These are phyloP conservation scores for Festucalex cinctus DNA, from an alignment of 2,113 vertebrate species.

Conservation along the genomic window DNA sequence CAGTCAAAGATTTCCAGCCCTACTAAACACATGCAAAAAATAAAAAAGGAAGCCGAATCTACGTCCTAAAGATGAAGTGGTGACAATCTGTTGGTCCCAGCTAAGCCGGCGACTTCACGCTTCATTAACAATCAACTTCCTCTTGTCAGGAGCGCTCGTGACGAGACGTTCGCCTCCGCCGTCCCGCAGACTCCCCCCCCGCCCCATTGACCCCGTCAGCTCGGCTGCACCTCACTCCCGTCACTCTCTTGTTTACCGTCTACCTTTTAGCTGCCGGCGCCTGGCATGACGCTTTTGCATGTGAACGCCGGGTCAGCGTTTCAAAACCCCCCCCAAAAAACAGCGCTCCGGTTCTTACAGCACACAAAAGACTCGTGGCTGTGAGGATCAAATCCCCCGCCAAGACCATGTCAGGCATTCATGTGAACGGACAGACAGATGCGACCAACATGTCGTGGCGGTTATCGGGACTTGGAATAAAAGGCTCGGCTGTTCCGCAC, in stretches of 20 bases:
- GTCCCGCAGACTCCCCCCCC: constrained; percentile 28
- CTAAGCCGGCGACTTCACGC: constrained; percentile 64
- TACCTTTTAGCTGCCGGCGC: constrained; percentile 44
- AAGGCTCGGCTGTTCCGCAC: background rate
- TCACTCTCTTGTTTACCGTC: constrained; percentile 35
- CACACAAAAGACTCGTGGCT: constrained; percentile 5
- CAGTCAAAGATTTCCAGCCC: too few species aligned
- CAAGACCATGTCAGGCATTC: background rate
- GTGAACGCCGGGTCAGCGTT: constrained; percentile 28
- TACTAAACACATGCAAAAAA: too few species aligned
- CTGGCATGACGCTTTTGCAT: constrained; percentile 28
- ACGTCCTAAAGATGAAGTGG: too few species aligned
- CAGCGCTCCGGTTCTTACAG: constrained; percentile 9
- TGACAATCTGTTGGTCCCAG: background rate
- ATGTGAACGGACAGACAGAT: background rate
- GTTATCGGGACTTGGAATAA: background rate
- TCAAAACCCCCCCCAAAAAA: constrained; percentile 27
- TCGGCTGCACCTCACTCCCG: constrained; percentile 45
- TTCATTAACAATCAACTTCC: constrained; percentile 69
- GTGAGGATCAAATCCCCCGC: background rate
- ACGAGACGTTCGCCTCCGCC: constrained; percentile 26
- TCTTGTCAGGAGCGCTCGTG: constrained; percentile 53
- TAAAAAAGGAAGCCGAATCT: constrained; percentile 26
- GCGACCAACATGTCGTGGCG: background rate
- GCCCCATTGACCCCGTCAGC: constrained; percentile 49